Conservation (phyloP, 2,113 vertebrate species). For the Mustela lutreola region DNA sequence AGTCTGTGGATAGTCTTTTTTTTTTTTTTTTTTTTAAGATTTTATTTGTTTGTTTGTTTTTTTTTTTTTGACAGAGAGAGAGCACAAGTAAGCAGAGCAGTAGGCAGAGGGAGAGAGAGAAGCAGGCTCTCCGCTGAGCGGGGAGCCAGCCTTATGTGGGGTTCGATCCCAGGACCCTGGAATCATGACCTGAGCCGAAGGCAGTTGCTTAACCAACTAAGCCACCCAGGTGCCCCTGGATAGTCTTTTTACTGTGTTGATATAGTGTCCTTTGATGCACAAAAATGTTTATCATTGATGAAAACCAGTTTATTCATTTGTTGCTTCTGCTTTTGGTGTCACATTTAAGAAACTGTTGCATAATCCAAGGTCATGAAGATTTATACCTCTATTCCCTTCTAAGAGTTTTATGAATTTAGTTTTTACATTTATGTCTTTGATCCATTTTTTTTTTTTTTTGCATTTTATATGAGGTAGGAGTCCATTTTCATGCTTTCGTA, state of each 20-base stretch:
- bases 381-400: not conserved
- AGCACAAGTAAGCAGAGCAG: too few species aligned
- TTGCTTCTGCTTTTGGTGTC: not conserved
- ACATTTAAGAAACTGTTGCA: conserved; percentile 16
- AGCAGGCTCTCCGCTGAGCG: too few species aligned
- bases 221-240: not conserved
- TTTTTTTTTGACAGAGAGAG: too few species aligned
- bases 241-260: not conserved
- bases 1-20: not conserved
- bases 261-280: not conserved
- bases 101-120: too few species aligned
- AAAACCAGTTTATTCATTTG: not conserved
- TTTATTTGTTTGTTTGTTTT: too few species aligned
- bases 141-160: too few species aligned
- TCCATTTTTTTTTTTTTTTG: conserved; percentile 10
- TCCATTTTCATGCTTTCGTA: not conserved
- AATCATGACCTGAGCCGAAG: too few species aligned
- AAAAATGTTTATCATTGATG: conserved; percentile 1
- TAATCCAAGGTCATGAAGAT: not conserved
- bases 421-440: conserved; percentile 3
- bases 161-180: too few species aligned
- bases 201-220: too few species aligned
- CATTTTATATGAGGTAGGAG: not conserved
- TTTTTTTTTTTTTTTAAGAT: too few species aligned
- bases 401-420: not conserved